Percentiles rank a stretch among this genome's conserved stretches.
Conservation (phyloP, 1,140 invertebrate genomes). For the Teleopsis dalmanni region DNA sequence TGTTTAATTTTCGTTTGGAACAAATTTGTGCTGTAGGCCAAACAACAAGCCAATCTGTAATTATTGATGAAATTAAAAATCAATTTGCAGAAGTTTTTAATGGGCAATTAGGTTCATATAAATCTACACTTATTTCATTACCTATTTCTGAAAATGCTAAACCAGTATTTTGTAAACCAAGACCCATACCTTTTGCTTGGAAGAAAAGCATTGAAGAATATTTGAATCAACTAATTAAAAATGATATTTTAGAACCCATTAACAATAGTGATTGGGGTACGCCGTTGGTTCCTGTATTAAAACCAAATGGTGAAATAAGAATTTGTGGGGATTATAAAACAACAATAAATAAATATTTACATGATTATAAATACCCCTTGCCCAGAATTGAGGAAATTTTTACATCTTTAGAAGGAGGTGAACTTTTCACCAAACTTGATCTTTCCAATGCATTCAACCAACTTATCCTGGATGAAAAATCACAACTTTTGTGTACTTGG, state of each 20-base stretch:
- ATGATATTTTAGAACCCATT: conserved; percentile 13
- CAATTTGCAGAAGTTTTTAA: conserved; percentile 7
- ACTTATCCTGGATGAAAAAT: conserved; percentile 21
- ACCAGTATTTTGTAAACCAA: conserved; percentile 26
- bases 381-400: conserved; percentile 35
- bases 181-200: conserved; percentile 20
- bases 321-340: conserved; percentile 44
- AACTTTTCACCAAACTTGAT: conserved; percentile 36
- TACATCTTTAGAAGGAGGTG: conserved; percentile 18
- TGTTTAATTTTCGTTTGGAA: conserved; percentile 8
- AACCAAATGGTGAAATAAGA: conserved; percentile 20
- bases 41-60: background rate
- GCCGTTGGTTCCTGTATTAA: conserved; percentile 23
- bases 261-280: conserved; percentile 18
- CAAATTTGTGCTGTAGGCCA: conserved; percentile 10
- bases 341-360: conserved; percentile 38
- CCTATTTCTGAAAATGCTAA: conserved; percentile 12
- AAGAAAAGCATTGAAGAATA: conserved; percentile 17
- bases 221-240: conserved; percentile 16
- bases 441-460: conserved; percentile 41
- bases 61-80: conserved; percentile 7
- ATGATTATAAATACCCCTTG: conserved; percentile 30
- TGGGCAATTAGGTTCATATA: conserved; percentile 6
- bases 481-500: conserved; percentile 19
- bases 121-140: conserved; percentile 4